Conservation (phyloP, 2,888 invertebrate genomes). For the Cheilosia urbana region DNA sequence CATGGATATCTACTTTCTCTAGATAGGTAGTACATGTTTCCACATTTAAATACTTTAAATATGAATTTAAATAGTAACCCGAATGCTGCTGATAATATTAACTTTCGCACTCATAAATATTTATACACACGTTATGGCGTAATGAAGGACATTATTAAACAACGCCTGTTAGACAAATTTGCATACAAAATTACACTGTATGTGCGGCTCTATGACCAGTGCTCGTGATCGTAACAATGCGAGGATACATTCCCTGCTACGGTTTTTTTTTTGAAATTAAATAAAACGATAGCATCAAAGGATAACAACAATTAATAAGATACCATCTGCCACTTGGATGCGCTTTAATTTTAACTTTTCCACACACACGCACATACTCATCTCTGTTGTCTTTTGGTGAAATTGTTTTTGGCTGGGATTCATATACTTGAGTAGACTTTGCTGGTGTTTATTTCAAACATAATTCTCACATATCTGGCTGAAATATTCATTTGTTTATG, state of each 20-base stretch:
- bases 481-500: constrained; percentile 14
- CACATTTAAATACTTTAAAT: no score
- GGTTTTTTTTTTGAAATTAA: constrained; percentile 16
- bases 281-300: constrained; percentile 34
- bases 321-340: constrained; percentile 33
- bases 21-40: no score
- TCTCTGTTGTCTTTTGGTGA: background rate
- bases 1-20: background rate
- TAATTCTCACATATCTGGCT: background rate
- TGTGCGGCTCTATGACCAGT: background rate
- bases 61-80: no score
- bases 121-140: background rate
- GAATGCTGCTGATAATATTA: background rate
- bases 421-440: constrained; percentile 9
- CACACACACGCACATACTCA: background rate
- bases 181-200: background rate
- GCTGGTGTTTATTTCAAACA: constrained; percentile 11
- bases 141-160: background rate
- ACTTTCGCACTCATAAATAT: background rate
- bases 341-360: constrained; percentile 32
- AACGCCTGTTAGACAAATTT: background rate
- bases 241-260: background rate
- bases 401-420: constrained; percentile 16
- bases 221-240: background rate
- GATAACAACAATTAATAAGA: constrained; percentile 33